Conservation (phyloP, 2,797 vertebrate genomes). For the Craterocephalus amniculus region DNA sequence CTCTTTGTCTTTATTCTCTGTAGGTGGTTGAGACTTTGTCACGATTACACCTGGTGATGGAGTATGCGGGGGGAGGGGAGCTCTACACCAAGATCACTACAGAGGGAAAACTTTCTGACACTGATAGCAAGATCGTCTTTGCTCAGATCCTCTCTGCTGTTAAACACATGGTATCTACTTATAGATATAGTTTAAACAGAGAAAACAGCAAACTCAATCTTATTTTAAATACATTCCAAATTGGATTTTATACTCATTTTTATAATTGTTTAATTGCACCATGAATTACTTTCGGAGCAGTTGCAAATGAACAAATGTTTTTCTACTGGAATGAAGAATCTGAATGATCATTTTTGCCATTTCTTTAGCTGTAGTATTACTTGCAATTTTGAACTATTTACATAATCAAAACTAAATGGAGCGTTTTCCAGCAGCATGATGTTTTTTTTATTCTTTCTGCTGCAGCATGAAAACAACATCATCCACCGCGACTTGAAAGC, state of each 20-base stretch:
- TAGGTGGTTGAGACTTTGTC: conserved; percentile 95
- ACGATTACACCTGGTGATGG: conserved; percentile 95
- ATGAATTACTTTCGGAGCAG: background rate
- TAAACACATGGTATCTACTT: conserved; percentile 93
- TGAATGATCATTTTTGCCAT: background rate
- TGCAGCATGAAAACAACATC: conserved; percentile 94
- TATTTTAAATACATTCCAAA: background rate
- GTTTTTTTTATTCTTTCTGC: conserved; percentile 19
- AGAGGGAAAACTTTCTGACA: conserved; percentile 92
- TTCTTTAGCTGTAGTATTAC: background rate
- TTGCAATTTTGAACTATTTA: background rate
- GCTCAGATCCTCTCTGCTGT: conserved; percentile 97
- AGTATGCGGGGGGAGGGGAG: conserved; percentile 94
- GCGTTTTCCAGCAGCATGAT: background rate
- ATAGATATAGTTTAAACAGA: background rate
- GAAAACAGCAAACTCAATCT: background rate
- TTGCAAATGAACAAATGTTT: background rate
- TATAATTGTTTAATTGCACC: background rate
- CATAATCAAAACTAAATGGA: background rate
- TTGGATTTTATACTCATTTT: background rate
- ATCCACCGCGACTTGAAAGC: conserved; percentile 97
- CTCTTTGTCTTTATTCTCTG: background rate
- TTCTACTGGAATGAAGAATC: background rate
- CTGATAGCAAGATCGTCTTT: conserved; percentile 91
- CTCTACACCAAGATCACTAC: conserved; percentile 95